phyloP scores from a whole-genome alignment of 2,113 vertebrate genomes.

The Gymnorhina tibicen region DNA sequence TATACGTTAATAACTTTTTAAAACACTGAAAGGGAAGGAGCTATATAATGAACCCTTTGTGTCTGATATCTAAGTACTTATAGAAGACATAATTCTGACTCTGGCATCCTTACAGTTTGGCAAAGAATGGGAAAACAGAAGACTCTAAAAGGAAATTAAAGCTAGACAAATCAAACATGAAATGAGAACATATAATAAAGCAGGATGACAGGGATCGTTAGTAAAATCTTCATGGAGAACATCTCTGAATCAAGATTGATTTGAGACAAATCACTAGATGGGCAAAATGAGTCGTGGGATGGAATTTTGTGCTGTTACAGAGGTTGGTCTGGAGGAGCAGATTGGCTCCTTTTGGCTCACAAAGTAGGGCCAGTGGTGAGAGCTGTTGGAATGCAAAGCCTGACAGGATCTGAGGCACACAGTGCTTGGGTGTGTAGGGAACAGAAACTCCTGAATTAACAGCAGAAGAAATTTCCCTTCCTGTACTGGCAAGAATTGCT shows the following conservation, averaged over 20 bases:
- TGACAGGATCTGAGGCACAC: background rate
- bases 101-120: background rate
- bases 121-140: background rate
- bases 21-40: background rate
- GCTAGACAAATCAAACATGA: background rate
- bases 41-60: background rate
- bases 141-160: background rate
- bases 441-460: background rate
- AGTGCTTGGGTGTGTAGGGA: background rate
- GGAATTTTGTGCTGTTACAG: background rate
- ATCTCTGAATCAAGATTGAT: background rate
- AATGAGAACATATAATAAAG: background rate
- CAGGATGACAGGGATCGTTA: rapidly evolving
- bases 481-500: background rate
- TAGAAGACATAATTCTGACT: background rate
- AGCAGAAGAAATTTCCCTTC: background rate
- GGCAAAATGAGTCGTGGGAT: rapidly evolving
- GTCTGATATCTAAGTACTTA: background rate
- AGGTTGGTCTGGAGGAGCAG: background rate
- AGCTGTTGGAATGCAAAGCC: background rate
- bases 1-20: background rate
- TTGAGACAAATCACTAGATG: background rate
- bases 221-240: background rate
- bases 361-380: background rate
- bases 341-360: background rate